Base-by-base conservation (phyloP, 2,113 vertebrate species). In the Ageneiosus marmoratus region DNA sequence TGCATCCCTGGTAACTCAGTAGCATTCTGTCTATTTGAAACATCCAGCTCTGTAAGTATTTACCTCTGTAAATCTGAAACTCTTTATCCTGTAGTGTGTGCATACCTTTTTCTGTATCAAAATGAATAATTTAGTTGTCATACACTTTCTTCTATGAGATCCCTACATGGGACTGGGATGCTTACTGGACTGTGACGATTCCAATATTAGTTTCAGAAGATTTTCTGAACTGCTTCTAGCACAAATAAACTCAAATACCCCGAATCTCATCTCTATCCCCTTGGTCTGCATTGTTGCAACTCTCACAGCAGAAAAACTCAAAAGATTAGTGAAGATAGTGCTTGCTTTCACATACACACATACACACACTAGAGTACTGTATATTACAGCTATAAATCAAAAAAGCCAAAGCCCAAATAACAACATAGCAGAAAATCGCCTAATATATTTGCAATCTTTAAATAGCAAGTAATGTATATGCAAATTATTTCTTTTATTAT, bases 371-470 rank as follows among this genome's bases (percentile, higher is more conserved):
- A 1, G 9, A 70, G 37, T 41, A n/a, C n/a, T n/a, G 37, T 72
- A 72, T 72, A 72, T 72, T 72, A 72, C 69, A 72, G 41, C 24
- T n/a, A 72, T 72, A 72, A 72, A 72, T 72, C 69, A 72, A 72
- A 72, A 67, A 72, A 72, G 12, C 11, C 69, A 46, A 72, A 72
- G 11, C 41, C 24, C 41, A 72, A 73, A 73, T 27, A 46, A 50
- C 24, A 44, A 50, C 24, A 73, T 24, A 48, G 24, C 44, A 50
- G 24, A 27, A 73, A 48, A 72, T n/a, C n/a, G 12, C 2, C 41
- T 8, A 46, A 73, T 16, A 73, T n/a, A 48, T 73, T 24, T 27
- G 5, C 13, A 27, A 11, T 24, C 69, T 73, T 73, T 73, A 73
- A 72, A 72, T 48, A 72, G 44, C 69, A 27, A n/a, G 44, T 72